Evolutionary conservation across 1,140 invertebrate genomes (phyloP), one percentile per base, ranked within the genome.

Genomic region (Drepana arcuata): DNA sequence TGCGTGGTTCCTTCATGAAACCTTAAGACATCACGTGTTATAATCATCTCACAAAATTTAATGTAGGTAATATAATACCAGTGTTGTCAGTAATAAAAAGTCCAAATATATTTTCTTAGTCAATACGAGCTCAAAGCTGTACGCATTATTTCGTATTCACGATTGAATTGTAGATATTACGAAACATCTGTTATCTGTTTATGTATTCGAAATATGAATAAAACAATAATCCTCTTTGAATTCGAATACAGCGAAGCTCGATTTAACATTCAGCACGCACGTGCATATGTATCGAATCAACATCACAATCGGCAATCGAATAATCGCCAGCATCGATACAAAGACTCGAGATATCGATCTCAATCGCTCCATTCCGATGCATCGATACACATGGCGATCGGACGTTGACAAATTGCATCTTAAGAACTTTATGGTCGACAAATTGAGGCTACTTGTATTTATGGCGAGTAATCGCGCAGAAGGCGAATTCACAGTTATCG

Each of bases 321-420:
- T 69, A 72, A 68, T 66, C 59, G 55, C 38, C 51, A 57, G 46
- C 24, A 58, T 45, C 46, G 49, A 52, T 58, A 61, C 48, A 65
- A 65, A 58, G 62, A 48, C 30, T 21, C 37, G 42, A 48, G 56
- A 60, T 67, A 63, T 43, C 35, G 53, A 62, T 62, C 58, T 57
- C 42, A 41, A 60, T 59, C 51, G 48, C 16, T 46, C 40, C 36
- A 44, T 47, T 49, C 40, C 49, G 47, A 69, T 66, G 61, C 58
- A 68, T 71, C 62, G 60, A 66, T 67, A 63, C 60, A 49, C 52
- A 53, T 53, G 54, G 49, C 57, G 37, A 50, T 31, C 41, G 41
- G 67, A 79, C 71, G 57, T 67, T 67, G 71, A 79, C 71, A 72
- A 75, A 75, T 75, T 68, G 59, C 61, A 50, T 48, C 51, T 64